These are phyloP conservation scores for Philonicus albiceps DNA, from an alignment of 2,888 invertebrate species.

Conservation along the genomic window DNA sequence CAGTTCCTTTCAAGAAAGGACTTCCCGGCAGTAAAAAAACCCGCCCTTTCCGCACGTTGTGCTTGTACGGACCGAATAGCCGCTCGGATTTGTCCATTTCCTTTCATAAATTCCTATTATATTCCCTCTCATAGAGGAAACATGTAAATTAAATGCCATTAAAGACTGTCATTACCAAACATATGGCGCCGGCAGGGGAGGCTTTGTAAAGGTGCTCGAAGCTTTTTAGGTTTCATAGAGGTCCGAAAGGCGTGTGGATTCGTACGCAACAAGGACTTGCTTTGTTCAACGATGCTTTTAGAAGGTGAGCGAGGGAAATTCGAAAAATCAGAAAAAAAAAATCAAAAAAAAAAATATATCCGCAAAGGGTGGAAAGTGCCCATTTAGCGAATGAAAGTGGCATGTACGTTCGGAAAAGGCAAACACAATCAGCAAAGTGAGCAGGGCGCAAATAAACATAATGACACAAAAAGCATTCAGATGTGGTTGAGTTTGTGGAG, in stretches of 20 bases:
- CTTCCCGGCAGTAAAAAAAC: not conserved
- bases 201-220: not conserved
- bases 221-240: not conserved
- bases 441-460: slow-evolving; percentile 47
- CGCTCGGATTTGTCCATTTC: slow-evolving; percentile 28
- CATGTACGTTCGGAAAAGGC: slow-evolving; percentile 19
- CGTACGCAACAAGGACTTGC: not conserved
- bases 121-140: slow-evolving; percentile 5
- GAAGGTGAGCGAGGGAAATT: not conserved
- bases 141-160: slow-evolving; percentile 34
- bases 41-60: not conserved
- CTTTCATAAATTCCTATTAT: slow-evolving; percentile 33
- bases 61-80: not conserved
- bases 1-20: not conserved
- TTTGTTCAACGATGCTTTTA: not conserved
- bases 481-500: slow-evolving; percentile 32
- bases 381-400: slow-evolving; percentile 29
- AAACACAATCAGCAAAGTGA: slow-evolving; percentile 42
- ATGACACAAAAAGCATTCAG: slow-evolving; percentile 45
- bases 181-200: not conserved
- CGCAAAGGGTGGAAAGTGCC: not conserved
- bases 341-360: not conserved
- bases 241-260: not conserved
- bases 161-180: slow-evolving; percentile 35
- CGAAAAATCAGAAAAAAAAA: not conserved